Conservation (phyloP, 2,888 invertebrate genomes). For the Esperia sulphurella region DNA sequence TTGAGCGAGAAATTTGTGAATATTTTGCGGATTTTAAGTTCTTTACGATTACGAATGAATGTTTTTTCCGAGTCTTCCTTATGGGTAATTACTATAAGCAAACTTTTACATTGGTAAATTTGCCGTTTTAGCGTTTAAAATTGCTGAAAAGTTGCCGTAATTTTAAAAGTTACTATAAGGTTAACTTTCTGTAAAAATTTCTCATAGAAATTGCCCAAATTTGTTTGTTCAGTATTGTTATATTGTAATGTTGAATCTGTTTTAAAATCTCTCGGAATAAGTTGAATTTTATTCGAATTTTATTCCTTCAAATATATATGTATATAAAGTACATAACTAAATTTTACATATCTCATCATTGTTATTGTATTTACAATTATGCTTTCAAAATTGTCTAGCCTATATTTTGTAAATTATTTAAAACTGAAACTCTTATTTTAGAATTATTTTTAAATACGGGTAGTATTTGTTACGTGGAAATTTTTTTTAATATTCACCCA, state of each 20-base stretch:
- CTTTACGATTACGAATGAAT: conserved; percentile 4
- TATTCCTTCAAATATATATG: conserved; percentile 22
- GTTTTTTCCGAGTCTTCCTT: conserved; percentile 35
- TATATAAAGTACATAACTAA: conserved; percentile 15
- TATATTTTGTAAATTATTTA: conserved; percentile 21
- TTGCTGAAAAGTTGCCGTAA: no score
- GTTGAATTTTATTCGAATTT: conserved; percentile 28
- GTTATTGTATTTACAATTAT: conserved; percentile 35
- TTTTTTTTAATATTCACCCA: background rate
- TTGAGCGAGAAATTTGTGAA: background rate
- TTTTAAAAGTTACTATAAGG: no score
- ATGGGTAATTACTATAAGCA: conserved; percentile 16
- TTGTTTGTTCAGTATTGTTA: conserved; percentile 20
- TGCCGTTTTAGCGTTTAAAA: background rate
- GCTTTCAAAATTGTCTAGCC: conserved; percentile 28
- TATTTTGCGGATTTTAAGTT: background rate
- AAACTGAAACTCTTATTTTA: background rate
- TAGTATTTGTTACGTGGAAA: conserved; percentile 12
- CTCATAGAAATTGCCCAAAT: conserved; percentile 1
- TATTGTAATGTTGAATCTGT: conserved; percentile 18
- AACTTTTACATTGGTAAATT: conserved; percentile 3
- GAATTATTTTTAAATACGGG: conserved; percentile 16
- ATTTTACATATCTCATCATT: conserved; percentile 58
- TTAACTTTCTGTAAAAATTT: background rate
- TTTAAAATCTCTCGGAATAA: conserved; percentile 19